These are phyloP conservation scores for Nesoenas mayeri DNA, from an alignment of 2,113 vertebrate genomes.

Conservation along the genomic window DNA sequence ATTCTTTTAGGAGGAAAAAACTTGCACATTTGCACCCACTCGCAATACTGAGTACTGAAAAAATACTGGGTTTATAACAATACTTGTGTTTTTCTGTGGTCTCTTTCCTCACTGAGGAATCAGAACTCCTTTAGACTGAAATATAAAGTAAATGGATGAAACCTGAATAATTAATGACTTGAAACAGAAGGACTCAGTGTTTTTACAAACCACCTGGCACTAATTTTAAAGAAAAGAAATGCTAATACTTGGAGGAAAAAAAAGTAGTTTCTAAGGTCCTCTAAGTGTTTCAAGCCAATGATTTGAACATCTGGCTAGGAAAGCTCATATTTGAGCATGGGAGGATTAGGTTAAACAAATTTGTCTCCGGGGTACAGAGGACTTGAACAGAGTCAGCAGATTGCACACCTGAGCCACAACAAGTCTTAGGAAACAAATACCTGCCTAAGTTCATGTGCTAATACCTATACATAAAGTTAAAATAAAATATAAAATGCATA, in stretches of 20 bases:
- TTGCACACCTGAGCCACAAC: background rate
- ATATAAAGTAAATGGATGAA: slow-evolving; percentile 47
- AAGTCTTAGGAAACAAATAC: slow-evolving; percentile 39
- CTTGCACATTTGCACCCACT: background rate
- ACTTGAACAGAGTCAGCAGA: slow-evolving; percentile 21
- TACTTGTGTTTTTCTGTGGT: background rate
- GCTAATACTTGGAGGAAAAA: background rate
- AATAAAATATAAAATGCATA: background rate
- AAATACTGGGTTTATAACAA: background rate
- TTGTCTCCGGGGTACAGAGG: background rate
- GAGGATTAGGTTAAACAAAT: slow-evolving; percentile 27
- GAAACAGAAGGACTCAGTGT: slow-evolving; percentile 29
- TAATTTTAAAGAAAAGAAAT: slow-evolving; percentile 59
- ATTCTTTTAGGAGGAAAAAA: background rate
- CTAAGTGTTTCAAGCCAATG: slow-evolving; percentile 35
- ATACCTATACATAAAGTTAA: background rate
- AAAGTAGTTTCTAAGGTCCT: background rate
- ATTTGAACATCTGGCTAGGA: slow-evolving; percentile 45
- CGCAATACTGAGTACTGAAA: background rate
- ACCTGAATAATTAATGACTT: slow-evolving; percentile 63
- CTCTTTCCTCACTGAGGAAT: background rate
- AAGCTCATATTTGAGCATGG: background rate
- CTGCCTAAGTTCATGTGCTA: slow-evolving; percentile 6
- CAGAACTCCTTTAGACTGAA: slow-evolving; percentile 42
- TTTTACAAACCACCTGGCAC: slow-evolving; percentile 50